Conservation (phyloP, 2,888 invertebrate species). For the Chloroclysta siterata region DNA sequence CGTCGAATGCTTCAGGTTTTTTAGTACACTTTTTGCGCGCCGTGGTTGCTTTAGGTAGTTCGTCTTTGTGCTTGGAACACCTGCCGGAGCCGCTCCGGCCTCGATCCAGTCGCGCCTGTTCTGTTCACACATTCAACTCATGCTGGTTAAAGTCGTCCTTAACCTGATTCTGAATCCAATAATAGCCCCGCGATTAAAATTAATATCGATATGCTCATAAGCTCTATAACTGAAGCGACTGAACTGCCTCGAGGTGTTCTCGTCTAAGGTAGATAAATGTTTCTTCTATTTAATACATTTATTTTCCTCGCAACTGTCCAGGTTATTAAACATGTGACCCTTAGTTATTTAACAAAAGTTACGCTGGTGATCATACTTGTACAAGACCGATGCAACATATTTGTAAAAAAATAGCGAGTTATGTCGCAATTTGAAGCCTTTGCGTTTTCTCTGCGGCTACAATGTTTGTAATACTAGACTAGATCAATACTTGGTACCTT, state of each 20-base stretch:
- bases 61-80: slow-evolving; percentile 71
- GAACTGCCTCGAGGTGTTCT: slow-evolving; percentile 7
- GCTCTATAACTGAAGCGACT: slow-evolving; percentile 28
- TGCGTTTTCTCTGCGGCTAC: slow-evolving; percentile 4
- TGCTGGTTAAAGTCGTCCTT: slow-evolving; percentile 48
- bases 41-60: slow-evolving; percentile 53
- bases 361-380: background rate
- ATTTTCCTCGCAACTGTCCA: background rate
- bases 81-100: slow-evolving; percentile 62
- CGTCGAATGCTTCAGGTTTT: slow-evolving; percentile 55
- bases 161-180: slow-evolving; percentile 50
- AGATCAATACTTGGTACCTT: slow-evolving; percentile 7
- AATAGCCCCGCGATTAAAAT: slow-evolving; percentile 37
- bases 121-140: slow-evolving; percentile 52
- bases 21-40: slow-evolving; percentile 63
- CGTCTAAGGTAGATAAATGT: background rate
- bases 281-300: slow-evolving; percentile 3
- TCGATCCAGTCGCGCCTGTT: slow-evolving; percentile 54
- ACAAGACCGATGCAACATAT: background rate
- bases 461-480: background rate
- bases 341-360: background rate
- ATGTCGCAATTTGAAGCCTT: background rate
- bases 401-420: background rate
- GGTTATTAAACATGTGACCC: background rate
- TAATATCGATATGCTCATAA: slow-evolving; percentile 23